Percentiles rank a stretch among this genome's conserved stretches.
Evolutionary conservation across 2,797 vertebrate species (phyloP).

Genomic region (Cetoscarus ocellatus): DNA sequence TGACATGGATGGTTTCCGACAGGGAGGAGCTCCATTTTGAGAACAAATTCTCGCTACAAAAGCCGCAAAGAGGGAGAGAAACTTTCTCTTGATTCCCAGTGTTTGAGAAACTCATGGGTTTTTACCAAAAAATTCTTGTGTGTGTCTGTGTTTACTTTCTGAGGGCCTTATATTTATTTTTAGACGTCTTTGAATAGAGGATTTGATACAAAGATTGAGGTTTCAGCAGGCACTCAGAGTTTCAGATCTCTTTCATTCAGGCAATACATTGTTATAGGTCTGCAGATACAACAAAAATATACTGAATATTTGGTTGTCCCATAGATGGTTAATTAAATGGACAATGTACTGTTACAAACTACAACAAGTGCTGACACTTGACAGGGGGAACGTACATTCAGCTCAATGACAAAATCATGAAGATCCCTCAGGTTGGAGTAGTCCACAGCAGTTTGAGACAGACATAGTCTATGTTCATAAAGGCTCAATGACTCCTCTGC

Average conservation of each 20-base stretch:
- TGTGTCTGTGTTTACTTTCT: conserved; percentile 16
- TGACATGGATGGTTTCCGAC: conserved; percentile 74
- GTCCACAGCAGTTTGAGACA: no score
- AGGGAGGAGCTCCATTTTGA: conserved; percentile 59
- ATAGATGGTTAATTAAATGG: no score
- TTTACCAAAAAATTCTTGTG: conserved; percentile 9
- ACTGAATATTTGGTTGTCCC: no score
- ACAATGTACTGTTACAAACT: no score
- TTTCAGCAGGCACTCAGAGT: background rate
- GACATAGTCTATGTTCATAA: no score
- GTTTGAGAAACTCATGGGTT: conserved; percentile 25
- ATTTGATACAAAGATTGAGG: background rate
- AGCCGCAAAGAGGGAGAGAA: conserved; percentile 16
- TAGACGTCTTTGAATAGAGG: background rate
- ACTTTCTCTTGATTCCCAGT: conserved; percentile 35
- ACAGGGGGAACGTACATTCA: no score
- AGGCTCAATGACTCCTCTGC: no score
- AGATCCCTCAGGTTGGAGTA: background rate
- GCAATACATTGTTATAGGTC: no score
- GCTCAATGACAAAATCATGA: no score
- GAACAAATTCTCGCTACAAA: conserved; percentile 42
- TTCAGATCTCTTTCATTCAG: background rate
- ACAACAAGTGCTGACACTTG: no score
- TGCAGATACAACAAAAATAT: background rate
- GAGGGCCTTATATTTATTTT: background rate